Evolutionary conservation across 2,888 invertebrate species (phyloP).

Genomic region (Plebejus anna): DNA sequence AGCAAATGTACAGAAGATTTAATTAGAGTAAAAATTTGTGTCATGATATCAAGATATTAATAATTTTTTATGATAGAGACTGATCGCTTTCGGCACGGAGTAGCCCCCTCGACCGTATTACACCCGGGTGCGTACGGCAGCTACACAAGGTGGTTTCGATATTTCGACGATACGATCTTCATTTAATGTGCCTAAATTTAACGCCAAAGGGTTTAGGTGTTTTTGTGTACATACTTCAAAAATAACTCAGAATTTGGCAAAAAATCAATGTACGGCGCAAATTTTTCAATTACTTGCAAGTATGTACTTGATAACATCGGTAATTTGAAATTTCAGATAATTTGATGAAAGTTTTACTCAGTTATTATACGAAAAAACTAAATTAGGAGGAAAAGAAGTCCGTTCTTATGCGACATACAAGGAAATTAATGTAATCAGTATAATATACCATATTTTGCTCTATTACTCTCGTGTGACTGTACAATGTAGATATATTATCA

Average conservation of each 20-base stretch:
- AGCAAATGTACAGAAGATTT: no score
- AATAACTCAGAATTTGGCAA: slow-evolving; percentile 15
- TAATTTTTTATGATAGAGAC: neutral
- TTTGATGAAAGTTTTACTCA: neutral
- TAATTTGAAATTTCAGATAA: neutral
- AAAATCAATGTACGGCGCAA: slow-evolving; percentile 12
- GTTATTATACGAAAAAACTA: neutral
- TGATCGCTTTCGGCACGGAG: neutral
- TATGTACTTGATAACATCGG: slow-evolving; percentile 2
- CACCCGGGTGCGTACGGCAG: slow-evolving; percentile 70
- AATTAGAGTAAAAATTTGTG: neutral
- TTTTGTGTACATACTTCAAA: slow-evolving; percentile 22
- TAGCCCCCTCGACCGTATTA: slow-evolving; percentile 55
- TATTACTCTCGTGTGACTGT: no score
- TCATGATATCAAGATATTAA: neutral
- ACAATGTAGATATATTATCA: no score
- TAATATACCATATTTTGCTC: no score
- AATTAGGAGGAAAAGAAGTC: neutral
- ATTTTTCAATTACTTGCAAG: slow-evolving; percentile 14
- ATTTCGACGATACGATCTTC: slow-evolving; percentile 39
- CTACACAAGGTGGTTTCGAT: slow-evolving; percentile 50
- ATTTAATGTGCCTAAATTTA: slow-evolving; percentile 32
- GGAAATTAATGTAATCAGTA: no score
- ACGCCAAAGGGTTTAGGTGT: slow-evolving; percentile 5
- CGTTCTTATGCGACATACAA: neutral